A percentile compares a stretch with the other conserved stretches of the same genome.
Conservation (phyloP, 2,113 vertebrate genomes). For the Microtus ochrogaster region DNA sequence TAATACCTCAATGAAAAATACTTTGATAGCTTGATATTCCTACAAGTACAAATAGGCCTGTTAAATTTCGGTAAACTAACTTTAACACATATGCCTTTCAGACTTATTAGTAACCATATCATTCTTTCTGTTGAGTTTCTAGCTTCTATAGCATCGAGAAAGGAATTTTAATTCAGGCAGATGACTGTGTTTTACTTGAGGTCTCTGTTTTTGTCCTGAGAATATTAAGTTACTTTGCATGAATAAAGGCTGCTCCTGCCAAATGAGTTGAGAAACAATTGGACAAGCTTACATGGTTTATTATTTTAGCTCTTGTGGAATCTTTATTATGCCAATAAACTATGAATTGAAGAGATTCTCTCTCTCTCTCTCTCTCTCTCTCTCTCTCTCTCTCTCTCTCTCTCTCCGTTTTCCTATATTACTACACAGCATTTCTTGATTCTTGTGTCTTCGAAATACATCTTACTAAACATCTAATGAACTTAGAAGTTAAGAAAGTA, state of each 20-base stretch:
- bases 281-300: not conserved
- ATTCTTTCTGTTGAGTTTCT: slow-evolving; percentile 19
- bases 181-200: not conserved
- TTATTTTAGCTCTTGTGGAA: not conserved
- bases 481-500: not conserved
- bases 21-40: not conserved
- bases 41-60: not conserved
- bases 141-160: not conserved
- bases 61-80: not conserved
- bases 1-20: not conserved
- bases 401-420: not conserved
- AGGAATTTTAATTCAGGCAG: not conserved
- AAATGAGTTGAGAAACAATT: not conserved
- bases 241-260: not conserved
- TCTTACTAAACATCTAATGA: slow-evolving; percentile 27
- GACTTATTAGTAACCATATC: slow-evolving; percentile 2
- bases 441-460: not conserved
- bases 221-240: not conserved
- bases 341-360: not conserved
- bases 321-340: not conserved
- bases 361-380: no score
- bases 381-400: not conserved
- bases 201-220: slow-evolving; percentile 12
- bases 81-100: slow-evolving; percentile 1
- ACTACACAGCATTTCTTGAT: not conserved